Evolutionary conservation across 2,797 vertebrate species (phyloP).

Genomic region (Numenius phaeopus): DNA sequence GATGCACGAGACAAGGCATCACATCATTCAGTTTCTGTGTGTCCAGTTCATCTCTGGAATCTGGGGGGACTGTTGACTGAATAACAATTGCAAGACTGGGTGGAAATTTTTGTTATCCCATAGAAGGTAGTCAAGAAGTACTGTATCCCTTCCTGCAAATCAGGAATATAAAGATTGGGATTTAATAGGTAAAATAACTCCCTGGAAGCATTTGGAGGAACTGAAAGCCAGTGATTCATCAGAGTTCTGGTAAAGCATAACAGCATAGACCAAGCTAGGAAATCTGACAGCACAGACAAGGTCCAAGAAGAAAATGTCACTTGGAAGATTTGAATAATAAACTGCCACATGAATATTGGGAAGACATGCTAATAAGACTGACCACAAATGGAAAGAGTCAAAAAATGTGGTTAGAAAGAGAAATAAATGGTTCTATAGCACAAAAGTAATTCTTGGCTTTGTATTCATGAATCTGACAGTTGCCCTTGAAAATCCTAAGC

Average conservation of each 20-base stretch:
- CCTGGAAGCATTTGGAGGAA: neutral
- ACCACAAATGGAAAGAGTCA: neutral
- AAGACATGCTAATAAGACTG: neutral
- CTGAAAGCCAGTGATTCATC: neutral
- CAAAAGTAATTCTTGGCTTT: neutral
- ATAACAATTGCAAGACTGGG: neutral
- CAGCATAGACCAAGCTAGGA: neutral
- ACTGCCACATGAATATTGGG: neutral
- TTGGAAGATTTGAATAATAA: neutral
- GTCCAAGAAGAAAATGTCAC: neutral
- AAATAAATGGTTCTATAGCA: neutral
- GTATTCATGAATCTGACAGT: neutral
- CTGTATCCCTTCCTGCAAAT: neutral
- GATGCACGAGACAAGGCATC: neutral
- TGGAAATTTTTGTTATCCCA: neutral
- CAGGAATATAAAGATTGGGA: neutral
- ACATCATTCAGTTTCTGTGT: neutral
- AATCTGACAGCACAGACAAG: neutral
- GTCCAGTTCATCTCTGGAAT: neutral
- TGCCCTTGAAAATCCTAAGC: neutral
- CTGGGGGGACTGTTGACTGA: fast-evolving
- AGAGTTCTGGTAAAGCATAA: neutral
- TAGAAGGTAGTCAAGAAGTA: neutral
- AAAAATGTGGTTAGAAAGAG: neutral
- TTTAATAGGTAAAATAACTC: neutral